A percentile compares a stretch with the other conserved stretches of the same genome.
These are phyloP conservation scores for Cyprinodon brontotheroides DNA, from an alignment of 2,113 vertebrate species.

Conservation along the genomic window DNA sequence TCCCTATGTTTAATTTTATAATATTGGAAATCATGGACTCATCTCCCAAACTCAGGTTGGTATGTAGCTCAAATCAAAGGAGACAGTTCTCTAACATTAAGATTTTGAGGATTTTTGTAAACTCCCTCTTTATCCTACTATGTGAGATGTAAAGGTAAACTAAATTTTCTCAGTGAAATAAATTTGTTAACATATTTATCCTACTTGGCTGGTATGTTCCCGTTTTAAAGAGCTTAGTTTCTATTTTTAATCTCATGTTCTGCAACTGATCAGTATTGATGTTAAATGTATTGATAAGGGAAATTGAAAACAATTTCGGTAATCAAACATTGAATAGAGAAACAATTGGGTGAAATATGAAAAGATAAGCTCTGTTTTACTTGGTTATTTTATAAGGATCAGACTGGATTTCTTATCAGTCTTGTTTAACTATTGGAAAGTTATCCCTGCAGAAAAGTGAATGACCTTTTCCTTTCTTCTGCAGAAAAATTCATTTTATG, in stretches of 20 bases:
- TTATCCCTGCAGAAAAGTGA: not conserved
- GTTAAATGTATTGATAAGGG: not conserved
- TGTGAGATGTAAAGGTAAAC: too few relatives aligned
- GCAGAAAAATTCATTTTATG: conserved; percentile 95
- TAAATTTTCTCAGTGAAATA: too few relatives aligned
- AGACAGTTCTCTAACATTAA: too few relatives aligned
- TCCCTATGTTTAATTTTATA: too few relatives aligned
- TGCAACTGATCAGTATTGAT: not conserved
- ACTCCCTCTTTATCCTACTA: too few relatives aligned
- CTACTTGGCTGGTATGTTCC: too few relatives aligned
- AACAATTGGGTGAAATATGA: not conserved
- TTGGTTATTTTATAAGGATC: not conserved
- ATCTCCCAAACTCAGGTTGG: too few relatives aligned
- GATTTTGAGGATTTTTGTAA: too few relatives aligned
- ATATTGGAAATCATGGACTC: too few relatives aligned
- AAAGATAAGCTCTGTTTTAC: not conserved
- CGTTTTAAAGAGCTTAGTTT: too few relatives aligned
- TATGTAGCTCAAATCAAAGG: not conserved
- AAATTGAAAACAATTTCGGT: not conserved
- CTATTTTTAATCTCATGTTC: too few relatives aligned
- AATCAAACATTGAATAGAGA: not conserved
- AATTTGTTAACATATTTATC: not conserved
- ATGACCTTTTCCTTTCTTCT: conserved; percentile 24
- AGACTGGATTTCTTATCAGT: not conserved
- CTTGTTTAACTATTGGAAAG: not conserved